Base-by-base conservation (phyloP, 1,140 invertebrate genomes). In the Ostrea denselamellosa region DNA sequence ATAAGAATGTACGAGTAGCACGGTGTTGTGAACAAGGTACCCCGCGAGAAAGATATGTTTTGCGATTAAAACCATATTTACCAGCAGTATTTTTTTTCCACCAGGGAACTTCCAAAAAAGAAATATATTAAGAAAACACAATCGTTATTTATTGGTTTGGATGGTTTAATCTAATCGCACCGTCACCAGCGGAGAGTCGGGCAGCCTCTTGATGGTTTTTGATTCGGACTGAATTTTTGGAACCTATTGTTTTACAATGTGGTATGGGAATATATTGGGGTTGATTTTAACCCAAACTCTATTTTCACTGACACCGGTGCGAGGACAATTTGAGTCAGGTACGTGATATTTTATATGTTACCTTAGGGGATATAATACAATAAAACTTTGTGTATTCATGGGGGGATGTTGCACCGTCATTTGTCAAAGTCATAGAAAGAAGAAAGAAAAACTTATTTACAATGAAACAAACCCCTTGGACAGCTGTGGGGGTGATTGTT, bases 181-280 rank as follows among this genome's bases (percentile, higher is more conserved):
- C 28, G 68, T 77, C 68, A 77, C 68, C 68, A 77, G 28, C 25
- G 68, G 22, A 14, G 8, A 77, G 14, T 22, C 22, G 68, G 28
- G 12, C 68, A 77, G 68, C 68, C 68, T 77, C 68, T 77, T 22
- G 25, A 44, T 77, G 68, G 10, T 77, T 77, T 77, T 77, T 77
- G 8, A 77, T 34, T 77, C 68, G 28, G 25, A 12, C 28, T 77
- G 28, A 77, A 25, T 77, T 62, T 77, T 71, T 25, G 68, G 28
- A 14, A 10, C 25, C 28, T 14, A 12, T 77, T 77, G 25, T 77
- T 34, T 77, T 77, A 77, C 68, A 7, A 77, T 77, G 68, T 77
- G 68, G 68, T 77, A 34, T 77, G 25, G 68, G 68, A 77, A 77
- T 77, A 77, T 77, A 77, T 77, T 77, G 28, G 68, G 68, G 68